Conservation (phyloP, 2,113 vertebrate genomes). For the Lota lota region DNA sequence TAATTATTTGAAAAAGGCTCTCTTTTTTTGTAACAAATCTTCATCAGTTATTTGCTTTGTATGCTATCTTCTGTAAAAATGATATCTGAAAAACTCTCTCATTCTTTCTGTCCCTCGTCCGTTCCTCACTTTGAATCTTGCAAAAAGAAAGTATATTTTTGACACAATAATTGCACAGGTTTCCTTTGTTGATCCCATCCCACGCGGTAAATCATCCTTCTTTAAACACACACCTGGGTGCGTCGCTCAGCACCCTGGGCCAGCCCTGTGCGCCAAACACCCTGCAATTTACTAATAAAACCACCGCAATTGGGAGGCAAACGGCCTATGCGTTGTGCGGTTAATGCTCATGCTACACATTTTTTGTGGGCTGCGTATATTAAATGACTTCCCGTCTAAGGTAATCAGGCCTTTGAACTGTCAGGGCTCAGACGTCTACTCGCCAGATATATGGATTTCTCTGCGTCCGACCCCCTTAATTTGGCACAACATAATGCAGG, state of each 20-base stretch:
- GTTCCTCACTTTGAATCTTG: constrained; percentile 22
- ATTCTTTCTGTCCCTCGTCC: not conserved
- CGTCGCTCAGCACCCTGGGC: constrained; percentile 48
- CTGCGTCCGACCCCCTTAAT: constrained; percentile 51
- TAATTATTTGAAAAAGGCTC: too few relatives aligned
- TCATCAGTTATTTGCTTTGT: too few relatives aligned
- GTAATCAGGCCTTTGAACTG: constrained; percentile 65
- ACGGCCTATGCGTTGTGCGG: not conserved
- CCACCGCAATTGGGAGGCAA: constrained; percentile 32
- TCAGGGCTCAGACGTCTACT: constrained; percentile 46
- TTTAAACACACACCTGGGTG: constrained; percentile 49
- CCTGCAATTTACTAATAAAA: constrained; percentile 57
- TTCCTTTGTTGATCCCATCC: constrained; percentile 4
- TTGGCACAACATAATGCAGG: constrained; percentile 54
- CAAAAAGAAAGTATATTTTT: constrained; percentile 18
- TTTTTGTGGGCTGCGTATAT: constrained; percentile 42
- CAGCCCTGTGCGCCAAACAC: constrained; percentile 23
- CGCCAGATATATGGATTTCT: constrained; percentile 59
- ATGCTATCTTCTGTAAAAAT: too few relatives aligned
- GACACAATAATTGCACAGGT: constrained; percentile 59
- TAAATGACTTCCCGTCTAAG: constrained; percentile 52
- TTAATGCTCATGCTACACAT: constrained; percentile 31
- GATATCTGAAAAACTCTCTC: not conserved
- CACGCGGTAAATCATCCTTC: constrained; percentile 46
- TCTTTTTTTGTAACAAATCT: too few relatives aligned